A percentile compares a stretch with the other conserved stretches of the same genome.
These are phyloP conservation scores for Pitta sordida DNA, from an alignment of 2,113 vertebrate species.

Conservation along the genomic window DNA sequence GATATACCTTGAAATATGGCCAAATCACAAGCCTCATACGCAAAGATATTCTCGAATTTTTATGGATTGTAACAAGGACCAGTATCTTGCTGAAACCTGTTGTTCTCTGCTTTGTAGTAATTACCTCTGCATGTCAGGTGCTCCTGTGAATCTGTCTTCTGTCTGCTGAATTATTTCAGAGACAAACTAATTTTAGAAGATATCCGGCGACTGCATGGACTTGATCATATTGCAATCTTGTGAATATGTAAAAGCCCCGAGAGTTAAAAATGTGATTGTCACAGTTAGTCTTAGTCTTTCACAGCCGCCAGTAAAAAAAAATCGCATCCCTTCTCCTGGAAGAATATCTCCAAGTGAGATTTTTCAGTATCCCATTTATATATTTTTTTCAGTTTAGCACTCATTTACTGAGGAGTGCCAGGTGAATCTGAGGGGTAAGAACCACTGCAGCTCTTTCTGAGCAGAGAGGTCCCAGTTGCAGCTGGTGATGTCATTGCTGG, in stretches of 20 bases:
- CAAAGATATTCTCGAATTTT: background rate
- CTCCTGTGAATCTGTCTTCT: slow-evolving; percentile 33
- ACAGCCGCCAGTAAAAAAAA: background rate
- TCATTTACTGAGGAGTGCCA: background rate
- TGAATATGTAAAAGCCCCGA: slow-evolving; percentile 26
- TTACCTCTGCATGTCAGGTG: slow-evolving; percentile 40
- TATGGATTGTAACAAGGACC: background rate
- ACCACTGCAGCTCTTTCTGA: background rate
- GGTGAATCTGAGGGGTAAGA: background rate
- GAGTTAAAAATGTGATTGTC: slow-evolving; percentile 36
- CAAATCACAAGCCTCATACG: background rate
- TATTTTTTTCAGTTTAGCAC: background rate
- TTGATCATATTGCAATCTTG: slow-evolving; percentile 31
- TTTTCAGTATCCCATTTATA: background rate
- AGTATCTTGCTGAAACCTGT: slow-evolving; percentile 26
- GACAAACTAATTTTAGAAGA: slow-evolving; percentile 44
- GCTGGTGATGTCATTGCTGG: slow-evolving; percentile 19
- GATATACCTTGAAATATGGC: background rate
- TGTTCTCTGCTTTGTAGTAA: slow-evolving; percentile 42
- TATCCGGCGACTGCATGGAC: background rate
- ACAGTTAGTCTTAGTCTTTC: background rate
- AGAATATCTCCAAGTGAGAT: background rate
- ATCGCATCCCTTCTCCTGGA: background rate
- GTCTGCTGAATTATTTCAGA: slow-evolving; percentile 21
- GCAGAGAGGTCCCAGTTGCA: background rate